Conservation (phyloP, 2,888 invertebrate genomes). For the Ichneumoninae sp. region DNA sequence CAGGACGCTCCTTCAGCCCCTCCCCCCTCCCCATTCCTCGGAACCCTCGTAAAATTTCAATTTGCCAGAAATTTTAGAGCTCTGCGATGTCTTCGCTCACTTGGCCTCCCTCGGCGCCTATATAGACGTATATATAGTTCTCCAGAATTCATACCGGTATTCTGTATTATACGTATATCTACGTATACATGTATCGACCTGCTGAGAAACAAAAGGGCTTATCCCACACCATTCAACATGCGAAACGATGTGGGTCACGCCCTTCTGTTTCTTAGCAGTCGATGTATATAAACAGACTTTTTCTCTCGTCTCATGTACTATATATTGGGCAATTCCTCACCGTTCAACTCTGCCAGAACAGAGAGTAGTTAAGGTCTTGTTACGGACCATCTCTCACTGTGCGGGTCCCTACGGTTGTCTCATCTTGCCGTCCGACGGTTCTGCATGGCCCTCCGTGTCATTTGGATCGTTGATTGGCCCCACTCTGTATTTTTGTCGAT, state of each 20-base stretch:
- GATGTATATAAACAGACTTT: not conserved
- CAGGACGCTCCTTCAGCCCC: conserved; percentile 22
- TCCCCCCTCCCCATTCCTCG: conserved; percentile 51
- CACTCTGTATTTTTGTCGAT: not conserved
- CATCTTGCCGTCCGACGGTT: not conserved
- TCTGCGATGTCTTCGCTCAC: conserved; percentile 30
- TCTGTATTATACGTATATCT: conserved; percentile 27
- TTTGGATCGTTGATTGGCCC: not conserved
- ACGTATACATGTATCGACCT: no score
- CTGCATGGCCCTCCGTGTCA: not conserved
- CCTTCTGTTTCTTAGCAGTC: not conserved
- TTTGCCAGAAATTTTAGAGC: conserved; percentile 64
- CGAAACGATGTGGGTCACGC: not conserved
- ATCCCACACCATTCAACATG: not conserved
- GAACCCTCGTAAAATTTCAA: conserved; percentile 65
- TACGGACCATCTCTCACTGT: conserved; percentile 17
- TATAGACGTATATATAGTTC: conserved; percentile 14
- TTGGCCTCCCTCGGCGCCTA: not conserved
- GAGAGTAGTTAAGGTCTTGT: conserved; percentile 47
- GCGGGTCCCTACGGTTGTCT: not conserved
- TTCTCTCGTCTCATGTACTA: conserved; percentile 40
- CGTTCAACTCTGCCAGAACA: conserved; percentile 36
- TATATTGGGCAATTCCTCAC: conserved; percentile 17
- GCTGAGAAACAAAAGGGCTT: not conserved
- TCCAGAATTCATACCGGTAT: conserved; percentile 34